Evolutionary conservation across 2,888 invertebrate genomes (phyloP), one percentile per base, ranked within the genome.

Genomic region (Tenthredo amoena): DNA sequence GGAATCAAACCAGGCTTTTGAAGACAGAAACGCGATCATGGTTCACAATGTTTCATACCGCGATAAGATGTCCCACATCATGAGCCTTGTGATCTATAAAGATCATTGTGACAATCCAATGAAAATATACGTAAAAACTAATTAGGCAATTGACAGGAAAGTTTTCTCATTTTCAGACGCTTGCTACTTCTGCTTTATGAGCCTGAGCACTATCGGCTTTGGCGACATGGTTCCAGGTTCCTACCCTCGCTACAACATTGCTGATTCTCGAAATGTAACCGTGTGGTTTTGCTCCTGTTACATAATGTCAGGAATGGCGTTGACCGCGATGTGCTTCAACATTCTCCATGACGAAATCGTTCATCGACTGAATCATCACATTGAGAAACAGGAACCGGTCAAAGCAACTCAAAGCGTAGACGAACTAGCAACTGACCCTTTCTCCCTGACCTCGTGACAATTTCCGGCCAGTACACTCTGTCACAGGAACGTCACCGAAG

Each of bases 111-210:
- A 1, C 18, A 55, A 55, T 31, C 55, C 21, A 34, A 62, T 40
- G 58, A 81, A 21, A 58, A 37, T 62, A 10, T 58, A 62, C 34
- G 62, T 58, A 40, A 21, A 62, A 50, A 43, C 31, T 37, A 81
- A 81, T 37, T 34, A 6, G 62, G 40, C 26, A 81, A 81, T 58
- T 81, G 81, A 81, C 81, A 62, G 21, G 26, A 58, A 81, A 62
- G 62, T 62, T 81, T 81, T 40, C 40, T 40, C n/a, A 37, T 81
- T 81, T 81, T 37, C 89, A 95, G 95, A 93, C 86, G 93, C 93
- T 40, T 92, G 92, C 91, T 99, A 98, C 94, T 99, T 99, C 94
- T 99, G 98, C 94, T 99, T 99, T 94, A 98, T 99, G 96, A 97
- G 98, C 89, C 95, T 99, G 91, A 98, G 97, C 91, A 98, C 98